Evolutionary conservation across 2,888 invertebrate genomes (phyloP).

Genomic region (Pachliopta kotzebuea): DNA sequence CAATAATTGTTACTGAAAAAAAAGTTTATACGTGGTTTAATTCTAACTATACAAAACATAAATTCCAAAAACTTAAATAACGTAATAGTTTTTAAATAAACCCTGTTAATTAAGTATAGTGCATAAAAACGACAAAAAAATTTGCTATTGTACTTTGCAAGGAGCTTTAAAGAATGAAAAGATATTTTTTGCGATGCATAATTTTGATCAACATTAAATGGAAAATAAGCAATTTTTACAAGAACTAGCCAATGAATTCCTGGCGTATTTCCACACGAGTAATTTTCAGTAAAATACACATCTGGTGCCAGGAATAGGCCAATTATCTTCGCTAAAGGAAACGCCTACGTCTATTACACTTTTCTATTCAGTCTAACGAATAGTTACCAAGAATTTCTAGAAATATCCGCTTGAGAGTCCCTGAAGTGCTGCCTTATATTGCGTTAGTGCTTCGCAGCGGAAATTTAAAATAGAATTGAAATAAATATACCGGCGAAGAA

Average conservation of each 20-base stretch:
- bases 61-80: too few species aligned
- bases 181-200: not conserved
- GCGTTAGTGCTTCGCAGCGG: not conserved
- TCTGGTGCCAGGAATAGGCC: not conserved
- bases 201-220: not conserved
- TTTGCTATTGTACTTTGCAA: conserved; percentile 2
- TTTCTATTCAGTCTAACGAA: not conserved
- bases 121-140: not conserved
- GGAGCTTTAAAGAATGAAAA: not conserved
- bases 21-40: too few species aligned
- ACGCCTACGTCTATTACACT: not conserved
- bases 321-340: not conserved
- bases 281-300: not conserved
- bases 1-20: too few species aligned
- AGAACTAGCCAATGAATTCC: not conserved
- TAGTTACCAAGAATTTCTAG: not conserved
- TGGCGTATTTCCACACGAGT: not conserved
- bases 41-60: too few species aligned
- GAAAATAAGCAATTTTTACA: not conserved
- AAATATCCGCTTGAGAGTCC: not conserved
- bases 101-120: too few species aligned
- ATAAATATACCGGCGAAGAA: not conserved
- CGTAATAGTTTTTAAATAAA: too few species aligned
- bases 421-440: not conserved
- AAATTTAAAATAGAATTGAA: not conserved